Conservation (phyloP, 2,888 invertebrate genomes). For the Caenorhabditis sp. region DNA sequence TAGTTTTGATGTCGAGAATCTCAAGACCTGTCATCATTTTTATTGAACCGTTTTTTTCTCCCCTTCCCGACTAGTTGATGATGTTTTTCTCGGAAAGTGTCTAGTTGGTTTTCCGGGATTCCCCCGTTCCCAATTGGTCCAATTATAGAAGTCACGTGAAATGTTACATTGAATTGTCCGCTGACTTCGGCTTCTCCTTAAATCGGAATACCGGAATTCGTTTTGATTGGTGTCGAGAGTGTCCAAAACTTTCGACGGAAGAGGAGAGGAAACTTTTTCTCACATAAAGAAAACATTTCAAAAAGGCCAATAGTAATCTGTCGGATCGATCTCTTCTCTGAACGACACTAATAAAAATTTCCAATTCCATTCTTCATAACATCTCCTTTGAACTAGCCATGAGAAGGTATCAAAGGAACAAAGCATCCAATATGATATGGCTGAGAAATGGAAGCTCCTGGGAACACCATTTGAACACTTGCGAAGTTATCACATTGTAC, state of each 20-base stretch:
- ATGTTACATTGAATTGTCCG: conserved; percentile 47
- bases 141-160: conserved; percentile 55
- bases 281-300: conserved; percentile 62
- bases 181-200: conserved; percentile 12
- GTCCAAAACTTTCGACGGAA: conserved; percentile 43
- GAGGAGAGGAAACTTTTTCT: conserved; percentile 49
- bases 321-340: conserved; percentile 52
- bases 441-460: conserved; percentile 56
- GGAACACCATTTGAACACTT: conserved; percentile 30
- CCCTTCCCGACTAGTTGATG: conserved; percentile 12
- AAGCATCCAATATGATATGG: conserved; percentile 45
- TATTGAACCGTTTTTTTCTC: conserved; percentile 34
- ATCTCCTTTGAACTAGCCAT: conserved; percentile 60
- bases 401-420: conserved; percentile 63
- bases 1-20: conserved; percentile 48
- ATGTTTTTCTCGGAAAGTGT: conserved; percentile 11
- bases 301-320: conserved; percentile 58
- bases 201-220: conserved; percentile 50
- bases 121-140: conserved; percentile 24
- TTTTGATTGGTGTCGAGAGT: conserved; percentile 56
- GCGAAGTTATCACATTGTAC: conserved; percentile 6
- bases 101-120: conserved; percentile 31
- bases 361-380: conserved; percentile 62
- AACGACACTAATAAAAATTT: conserved; percentile 57
- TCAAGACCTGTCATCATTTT: conserved; percentile 45